Percentiles rank a stretch among this genome's conserved stretches.
Conservation (phyloP, 2,888 invertebrate genomes). For the Synanthedon myopaeformis region DNA sequence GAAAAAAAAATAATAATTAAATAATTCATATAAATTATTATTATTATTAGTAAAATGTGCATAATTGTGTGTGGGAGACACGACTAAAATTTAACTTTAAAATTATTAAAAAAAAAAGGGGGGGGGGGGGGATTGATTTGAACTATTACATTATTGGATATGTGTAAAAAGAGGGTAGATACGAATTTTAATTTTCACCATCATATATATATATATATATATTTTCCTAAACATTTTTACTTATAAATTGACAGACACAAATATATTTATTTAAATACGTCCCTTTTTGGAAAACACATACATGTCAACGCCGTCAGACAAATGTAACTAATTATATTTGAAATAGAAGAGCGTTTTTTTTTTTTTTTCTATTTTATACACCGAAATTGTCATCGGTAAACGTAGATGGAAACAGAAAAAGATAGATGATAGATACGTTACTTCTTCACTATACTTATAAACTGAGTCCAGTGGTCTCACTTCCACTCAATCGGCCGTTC, state of each 20-base stretch:
- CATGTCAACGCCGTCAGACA: not conserved
- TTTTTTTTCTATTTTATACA: too few species aligned
- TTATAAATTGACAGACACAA: constrained; percentile 34
- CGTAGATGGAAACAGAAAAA: too few species aligned
- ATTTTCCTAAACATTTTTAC: constrained; percentile 6
- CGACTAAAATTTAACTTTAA: not conserved
- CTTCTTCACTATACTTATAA: too few species aligned
- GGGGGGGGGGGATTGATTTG: constrained; percentile 25
- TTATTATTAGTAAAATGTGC: not conserved
- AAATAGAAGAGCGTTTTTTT: too few species aligned
- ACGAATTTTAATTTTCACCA: not conserved
- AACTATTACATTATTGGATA: constrained; percentile 17
- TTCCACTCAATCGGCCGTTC: too few species aligned
- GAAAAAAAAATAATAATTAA: too few species aligned
- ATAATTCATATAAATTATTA: not conserved
- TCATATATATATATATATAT: not conserved
- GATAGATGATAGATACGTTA: too few species aligned
- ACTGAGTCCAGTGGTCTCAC: too few species aligned
- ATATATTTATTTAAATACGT: constrained; percentile 2
- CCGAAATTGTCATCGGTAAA: too few species aligned
- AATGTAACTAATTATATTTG: not conserved
- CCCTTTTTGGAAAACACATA: constrained; percentile 3
- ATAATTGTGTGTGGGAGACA: not conserved
- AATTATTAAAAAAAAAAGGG: constrained; percentile 10
- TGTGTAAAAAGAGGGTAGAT: constrained; percentile 11